Conservation (phyloP, 35 echinoderm and acorn worm genomes). For the Chiridota heheva region DNA sequence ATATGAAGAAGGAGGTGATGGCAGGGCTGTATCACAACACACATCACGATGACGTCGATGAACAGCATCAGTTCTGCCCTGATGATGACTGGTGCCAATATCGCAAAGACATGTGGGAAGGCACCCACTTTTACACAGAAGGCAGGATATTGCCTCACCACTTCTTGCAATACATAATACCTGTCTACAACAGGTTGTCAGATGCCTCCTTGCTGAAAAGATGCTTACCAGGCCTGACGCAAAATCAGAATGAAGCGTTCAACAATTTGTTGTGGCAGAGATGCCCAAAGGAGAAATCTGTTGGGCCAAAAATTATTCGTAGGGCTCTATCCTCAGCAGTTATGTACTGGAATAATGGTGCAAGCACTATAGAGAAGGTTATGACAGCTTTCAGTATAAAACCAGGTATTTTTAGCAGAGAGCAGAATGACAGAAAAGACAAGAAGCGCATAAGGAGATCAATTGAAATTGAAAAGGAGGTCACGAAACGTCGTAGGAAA, state of each 20-base stretch:
- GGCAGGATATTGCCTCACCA: not conserved
- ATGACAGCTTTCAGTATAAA: too few relatives aligned
- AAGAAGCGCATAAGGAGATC: too few relatives aligned
- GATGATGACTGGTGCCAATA: slow-evolving; percentile 12
- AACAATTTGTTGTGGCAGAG: not conserved
- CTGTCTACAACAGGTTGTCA: not conserved
- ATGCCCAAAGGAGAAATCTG: slow-evolving; percentile 11
- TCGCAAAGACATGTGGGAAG: slow-evolving; percentile 8
- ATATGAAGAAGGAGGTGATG: not conserved
- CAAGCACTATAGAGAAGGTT: too few relatives aligned
- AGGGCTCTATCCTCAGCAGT: not conserved
- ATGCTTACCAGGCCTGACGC: slow-evolving; percentile 20
- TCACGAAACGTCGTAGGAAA: too few relatives aligned
- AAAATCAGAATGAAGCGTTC: slow-evolving; percentile 19
- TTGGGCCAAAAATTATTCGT: not conserved
- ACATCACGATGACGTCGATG: slow-evolving; percentile 7
- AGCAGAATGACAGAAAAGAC: too few relatives aligned
- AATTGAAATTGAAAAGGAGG: too few relatives aligned
- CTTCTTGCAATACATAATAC: not conserved
- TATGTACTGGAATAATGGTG: not conserved
- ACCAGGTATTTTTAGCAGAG: too few relatives aligned
- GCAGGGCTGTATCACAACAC: slow-evolving; percentile 11
- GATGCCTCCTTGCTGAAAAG: not conserved
- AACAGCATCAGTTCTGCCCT: slow-evolving; percentile 8
- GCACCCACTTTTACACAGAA: not conserved